These are phyloP conservation scores for Drosophila repletoides DNA, from an alignment of 1,140 invertebrate genomes.

Conservation along the genomic window DNA sequence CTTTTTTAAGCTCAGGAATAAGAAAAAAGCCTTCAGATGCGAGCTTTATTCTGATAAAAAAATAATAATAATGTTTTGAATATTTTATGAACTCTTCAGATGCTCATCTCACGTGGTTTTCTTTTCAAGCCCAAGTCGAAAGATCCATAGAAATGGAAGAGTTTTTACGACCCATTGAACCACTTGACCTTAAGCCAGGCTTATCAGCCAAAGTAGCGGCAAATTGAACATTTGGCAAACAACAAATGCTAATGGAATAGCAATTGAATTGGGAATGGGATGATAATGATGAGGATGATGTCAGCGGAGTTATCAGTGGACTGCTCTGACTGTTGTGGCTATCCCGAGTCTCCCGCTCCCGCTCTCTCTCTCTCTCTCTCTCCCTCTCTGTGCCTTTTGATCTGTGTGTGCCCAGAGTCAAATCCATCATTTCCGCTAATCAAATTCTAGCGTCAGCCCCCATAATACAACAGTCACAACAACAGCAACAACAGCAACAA, in stretches of 20 bases:
- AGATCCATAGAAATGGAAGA: slow-evolving; percentile 6
- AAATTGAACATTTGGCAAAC: slow-evolving; percentile 28
- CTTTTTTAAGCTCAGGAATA: too few relatives aligned
- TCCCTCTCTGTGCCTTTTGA: too few relatives aligned
- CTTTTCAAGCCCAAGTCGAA: slow-evolving; percentile 3
- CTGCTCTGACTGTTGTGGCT: background rate
- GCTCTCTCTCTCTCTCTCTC: too few relatives aligned
- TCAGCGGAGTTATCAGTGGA: slow-evolving; percentile 32
- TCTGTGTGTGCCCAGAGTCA: background rate
- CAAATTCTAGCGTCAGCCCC: slow-evolving; percentile 6
- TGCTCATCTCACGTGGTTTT: too few relatives aligned
- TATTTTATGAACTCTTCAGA: too few relatives aligned
- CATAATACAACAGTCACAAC: background rate
- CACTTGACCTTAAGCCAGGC: slow-evolving; percentile 28
- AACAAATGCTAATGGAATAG: slow-evolving; percentile 17
- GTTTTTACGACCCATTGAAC: slow-evolving; percentile 41
- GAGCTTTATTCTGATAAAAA: too few relatives aligned
- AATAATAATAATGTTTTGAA: too few relatives aligned
- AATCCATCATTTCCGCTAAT: slow-evolving; percentile 35
- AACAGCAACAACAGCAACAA: background rate
- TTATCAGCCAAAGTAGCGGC: slow-evolving; percentile 29
- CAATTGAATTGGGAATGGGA: background rate
- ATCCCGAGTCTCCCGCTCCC: too few relatives aligned
- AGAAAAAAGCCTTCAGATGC: too few relatives aligned
- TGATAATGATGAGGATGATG: slow-evolving; percentile 27